Base-by-base conservation (phyloP, 1,140 invertebrate species). In the Bombyx mori region DNA sequence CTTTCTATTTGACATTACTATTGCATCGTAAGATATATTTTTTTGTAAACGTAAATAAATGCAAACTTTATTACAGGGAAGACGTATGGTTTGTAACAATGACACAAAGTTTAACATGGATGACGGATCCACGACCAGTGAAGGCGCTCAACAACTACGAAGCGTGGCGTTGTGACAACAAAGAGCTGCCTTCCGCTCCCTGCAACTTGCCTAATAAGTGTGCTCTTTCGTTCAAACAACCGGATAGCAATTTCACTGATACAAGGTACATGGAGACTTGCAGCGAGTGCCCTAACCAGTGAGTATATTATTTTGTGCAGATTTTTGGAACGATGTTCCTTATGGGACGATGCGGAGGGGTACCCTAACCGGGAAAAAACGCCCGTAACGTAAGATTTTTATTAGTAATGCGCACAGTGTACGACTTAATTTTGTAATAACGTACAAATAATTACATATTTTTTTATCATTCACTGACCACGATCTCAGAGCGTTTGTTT, bases 31-130 rank as follows among this genome's bases (percentile, higher is more conserved):
- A 35, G 2, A 35, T 35, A 35, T 5, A 35, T 35, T 3, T 35
- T 35, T 35, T 35, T 35, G 26, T 35, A 35, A 2, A 35, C 26
- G 26, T 35, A 35, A 35, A 35, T 35, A 35, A 35, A 35, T 2
- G 26, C 26, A 35, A 35, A 35, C 4, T 53, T 22, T 42, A 8
- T 89, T 79, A 7, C 82, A 96, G 95, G 67, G 91, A 93, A 60
- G 95, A 98, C 73, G 95, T 97, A 6, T 97, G 94, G 89, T 96
- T 96, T 71, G 93, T 97, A 6, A 97, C 96, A 1, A 91, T 92
- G n/a, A 97, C 96, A 0, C 96, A 98, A 89, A 92, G 94, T 26
- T 85, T 98, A 22, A 93, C 94, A 10, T 98, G 96, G 94, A 95
- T 98, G 84, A 96, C 95, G 3, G 95, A 97, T 69, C 96, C 96